Evolutionary conservation across 1,140 invertebrate species (phyloP), one percentile per base, ranked within the genome.

Genomic region (Drosophila watanabei): DNA sequence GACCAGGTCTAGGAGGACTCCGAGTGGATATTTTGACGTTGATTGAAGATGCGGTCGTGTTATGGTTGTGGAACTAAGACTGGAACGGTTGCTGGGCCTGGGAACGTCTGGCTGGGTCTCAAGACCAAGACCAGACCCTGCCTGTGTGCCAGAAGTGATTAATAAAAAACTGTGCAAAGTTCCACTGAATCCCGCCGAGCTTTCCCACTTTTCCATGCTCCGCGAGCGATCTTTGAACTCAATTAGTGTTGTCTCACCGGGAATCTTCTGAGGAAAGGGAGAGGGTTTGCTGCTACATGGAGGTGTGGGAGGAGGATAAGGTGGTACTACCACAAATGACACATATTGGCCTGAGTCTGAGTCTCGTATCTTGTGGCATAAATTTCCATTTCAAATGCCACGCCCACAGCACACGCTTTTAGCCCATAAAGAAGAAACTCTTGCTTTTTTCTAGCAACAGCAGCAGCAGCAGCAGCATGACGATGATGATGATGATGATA

Each of bases 31-130:
- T 56, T 56, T 56, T 89, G 86, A 90, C 86, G 80, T 86, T 90
- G 86, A 90, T 90, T 90, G 86, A 90, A 90, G 87, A 90, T 85
- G 81, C 75, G 81, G 77, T 82, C 86, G 86, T 77, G 83, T 87
- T 88, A 72, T 87, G 76, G 70, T 43, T 79, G 65, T 56, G 20
- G 54, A 56, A 56, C 35, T 28, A 24, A 37, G 52, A 10, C 33
- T 37, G 32, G 32, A 1, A 54, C 43, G 14, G n/a, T n/a, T n/a
- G n/a, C n/a, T n/a, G n/a, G 18, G 54, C 85, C 77, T 88, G 85
- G 85, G 85, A 88, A 88, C 63, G 35, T 24, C 41, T 24, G 37
- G 49, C 32, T 33, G 39, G 33, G 61, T 43, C 49, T 45, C 28
- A 16, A 32, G n/a, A 43, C 32, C 16, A 14, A 24, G n/a, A 45